Evolutionary conservation across 2,113 vertebrate species (phyloP), one percentile per base, ranked within the genome.

Genomic region (Pterophyllum scalare): DNA sequence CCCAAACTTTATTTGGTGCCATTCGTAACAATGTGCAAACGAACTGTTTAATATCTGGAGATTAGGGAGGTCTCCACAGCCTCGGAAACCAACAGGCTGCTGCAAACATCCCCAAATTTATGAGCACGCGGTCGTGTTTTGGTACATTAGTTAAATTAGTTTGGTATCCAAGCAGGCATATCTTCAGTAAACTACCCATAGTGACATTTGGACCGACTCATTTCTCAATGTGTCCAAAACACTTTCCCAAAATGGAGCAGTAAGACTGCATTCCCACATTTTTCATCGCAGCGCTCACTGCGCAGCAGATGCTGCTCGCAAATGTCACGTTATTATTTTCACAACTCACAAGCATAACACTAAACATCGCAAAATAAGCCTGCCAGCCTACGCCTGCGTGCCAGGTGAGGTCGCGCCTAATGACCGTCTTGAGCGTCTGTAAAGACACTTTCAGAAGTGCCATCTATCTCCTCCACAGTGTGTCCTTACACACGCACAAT

Each of bases 401-500:
- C 81, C 77, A 83, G 80, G 75, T 82, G 81, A 89, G 81, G 88
- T 89, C 76, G 59, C 56, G 28, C 75, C 46, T 91, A 86, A 89
- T 82, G 90, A 79, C 77, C 10, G 56, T 74, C 77, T 49, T 86
- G 58, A 85, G 77, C 62, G 75, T 83, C 70, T 81, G 78, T 70
- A 60, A 86, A 85, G 87, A 74, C 83, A 24, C 67, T 82, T 12
- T 87, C 67, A 79, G 62, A 89, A 79, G 28, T 59, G 79, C 83
- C 80, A 82, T 84, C 84, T 59, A 31, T 76, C 77, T 74, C 46
- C 58, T 77, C 59, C 57, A 12, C 58, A 57, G 26, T 80, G 70
- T 81, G 83, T 79, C 88, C 88, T 87, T 87, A 89, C 79, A 75
- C 80, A 77, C 82, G 87, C 92, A 88, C 81, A 85, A 78, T 43